Base-by-base conservation (phyloP, 2,888 invertebrate species). In the Odontothrips loti region DNA sequence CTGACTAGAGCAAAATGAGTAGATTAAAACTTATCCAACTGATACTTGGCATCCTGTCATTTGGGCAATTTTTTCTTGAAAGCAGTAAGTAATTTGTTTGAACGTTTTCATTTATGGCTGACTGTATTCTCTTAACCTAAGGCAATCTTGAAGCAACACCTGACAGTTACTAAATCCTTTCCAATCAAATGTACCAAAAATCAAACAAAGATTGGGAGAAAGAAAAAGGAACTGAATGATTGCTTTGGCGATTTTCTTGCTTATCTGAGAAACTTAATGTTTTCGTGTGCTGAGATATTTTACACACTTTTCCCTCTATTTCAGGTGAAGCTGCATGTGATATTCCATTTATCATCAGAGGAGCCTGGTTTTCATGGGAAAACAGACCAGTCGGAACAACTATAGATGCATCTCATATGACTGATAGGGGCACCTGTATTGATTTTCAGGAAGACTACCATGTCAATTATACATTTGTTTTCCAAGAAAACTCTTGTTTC, bases 331-430 rank as follows among this genome's bases (percentile, higher is more conserved):
- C 23, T 27, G 27, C 23, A 79, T 96, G 96, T 86, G 90, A 90
- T 47, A 94, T 96, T 86, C 96, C 96, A 47, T 86, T 91, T 83
- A 92, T 95, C 79, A 87, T 97, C 80, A 90, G 95, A 85, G 96
- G 96, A 82, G 91, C 94, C 51, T 97, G 97, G 97, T 97, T 96
- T 88, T 96, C 96, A 3, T 94, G 95, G 90, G 96, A 97, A 90
- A 92, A 92, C 88, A 95, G 95, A 15, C 89, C 90, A 85, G 95
- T 95, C 0, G 89, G 93, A 79, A 96, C 96, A 0, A 93, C 94
- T 86, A 92, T 97, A 81, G 94, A 96, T 88, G 93, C 93, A 0
- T 92, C 91, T 82, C 90, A 91, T 78, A 95, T 96, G 94, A 91
- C 93, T 12, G 90, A 90, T 84, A 90, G 92, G 86, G 96, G 96